Evolutionary conservation across 2,797 vertebrate species (phyloP).

Genomic region (Botia almorhae): DNA sequence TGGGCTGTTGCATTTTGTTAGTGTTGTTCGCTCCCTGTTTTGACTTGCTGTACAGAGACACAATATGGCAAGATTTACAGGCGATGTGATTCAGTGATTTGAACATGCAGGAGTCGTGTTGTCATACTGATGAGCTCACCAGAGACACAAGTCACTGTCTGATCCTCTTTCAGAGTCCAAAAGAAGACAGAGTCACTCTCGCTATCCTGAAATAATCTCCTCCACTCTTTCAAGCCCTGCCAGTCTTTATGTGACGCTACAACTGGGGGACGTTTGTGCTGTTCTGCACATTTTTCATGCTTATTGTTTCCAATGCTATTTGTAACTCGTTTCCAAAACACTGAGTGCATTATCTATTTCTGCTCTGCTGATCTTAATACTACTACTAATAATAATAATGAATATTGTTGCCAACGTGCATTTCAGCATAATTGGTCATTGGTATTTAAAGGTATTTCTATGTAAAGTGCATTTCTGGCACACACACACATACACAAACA

Average conservation of each 20-base stretch:
- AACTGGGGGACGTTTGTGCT: not conserved
- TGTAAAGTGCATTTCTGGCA: no score
- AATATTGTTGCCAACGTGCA: not conserved
- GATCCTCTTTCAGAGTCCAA: conserved; percentile 32
- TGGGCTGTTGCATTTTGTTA: conserved; percentile 21
- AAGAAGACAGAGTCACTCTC: conserved; percentile 16
- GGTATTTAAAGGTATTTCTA: no score
- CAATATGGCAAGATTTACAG: conserved; percentile 33
- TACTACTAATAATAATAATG: not conserved
- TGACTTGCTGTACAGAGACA: conserved; percentile 20
- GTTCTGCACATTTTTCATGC: not conserved
- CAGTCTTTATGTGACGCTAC: not conserved
- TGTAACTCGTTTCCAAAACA: conserved; percentile 1
- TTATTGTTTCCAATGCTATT: not conserved
- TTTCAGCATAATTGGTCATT: not conserved
- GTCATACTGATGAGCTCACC: conserved; percentile 47
- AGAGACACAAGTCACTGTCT: conserved; percentile 33
- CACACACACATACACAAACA: no score
- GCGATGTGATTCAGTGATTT: conserved; percentile 29
- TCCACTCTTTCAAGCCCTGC: conserved; percentile 13
- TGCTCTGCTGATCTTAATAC: not conserved
- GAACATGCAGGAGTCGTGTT: conserved; percentile 44
- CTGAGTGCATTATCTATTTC: not conserved
- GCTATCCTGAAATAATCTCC: conserved; percentile 37
- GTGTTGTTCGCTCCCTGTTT: conserved; percentile 22